Evolutionary conservation across 1,140 invertebrate genomes (phyloP), one percentile per base, ranked within the genome.

Genomic region (Apis florea): DNA sequence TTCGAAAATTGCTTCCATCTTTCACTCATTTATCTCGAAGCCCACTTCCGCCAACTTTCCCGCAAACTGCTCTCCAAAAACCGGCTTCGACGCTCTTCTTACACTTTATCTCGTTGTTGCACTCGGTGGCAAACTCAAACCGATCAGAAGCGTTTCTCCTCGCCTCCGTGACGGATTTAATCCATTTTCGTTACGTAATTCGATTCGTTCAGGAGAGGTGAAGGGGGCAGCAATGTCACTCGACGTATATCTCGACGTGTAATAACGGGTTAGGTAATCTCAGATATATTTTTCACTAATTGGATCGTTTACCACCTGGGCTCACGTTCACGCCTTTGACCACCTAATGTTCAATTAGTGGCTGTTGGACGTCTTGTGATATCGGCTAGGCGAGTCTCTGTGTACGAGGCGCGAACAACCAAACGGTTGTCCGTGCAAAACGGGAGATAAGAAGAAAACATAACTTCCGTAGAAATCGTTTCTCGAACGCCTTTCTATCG

Each of bases 241-340:
- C 74, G 24, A 49, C 76, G 61, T 56, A 53, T 51, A 17, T 13
- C n/a, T 24, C 53, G n/a, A 11, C 54, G 40, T 40, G 61, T 77
- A 67, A 82, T 66, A 85, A 86, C 76, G 1, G 49, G 79, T 80
- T 59, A 56, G 51, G 71, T 74, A 80, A 80, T 80, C 79, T 80
- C 24, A 47, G 79, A 67, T 56, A 61, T 85, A 85, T 85, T 86
- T 85, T 86, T 82, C 69, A 71, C 70, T 85, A 86, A 86, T 86
- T 85, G 84, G 83, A 74, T 86, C 79, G 73, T 86, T 86, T 85
- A 82, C 63, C 63, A 86, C 61, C 78, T 71, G 83, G 71, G 53
- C 56, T 74, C 40, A 64, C 73, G 83, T 85, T 82, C 71, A 64
- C 79, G 56, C 63, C 66, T 58, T 40, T 79, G 75, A 73, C 83